phyloP scores from a whole-genome alignment of 2,797 vertebrate genomes.

The Hyperoplus immaculatus region DNA sequence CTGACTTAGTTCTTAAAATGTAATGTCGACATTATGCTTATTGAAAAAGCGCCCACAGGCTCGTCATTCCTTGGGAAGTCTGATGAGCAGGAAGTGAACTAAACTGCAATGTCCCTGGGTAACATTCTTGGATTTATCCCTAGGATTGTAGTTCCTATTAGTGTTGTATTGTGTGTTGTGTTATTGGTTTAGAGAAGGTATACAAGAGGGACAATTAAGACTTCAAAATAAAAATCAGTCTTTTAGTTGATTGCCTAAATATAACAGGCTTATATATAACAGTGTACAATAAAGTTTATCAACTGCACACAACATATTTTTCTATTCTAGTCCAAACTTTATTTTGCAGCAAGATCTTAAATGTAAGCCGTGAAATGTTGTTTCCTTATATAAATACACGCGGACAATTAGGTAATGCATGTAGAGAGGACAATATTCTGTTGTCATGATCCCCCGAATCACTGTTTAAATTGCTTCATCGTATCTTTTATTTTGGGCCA shows the following conservation, averaged over 20 bases:
- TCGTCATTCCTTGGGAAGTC: slow-evolving; percentile 27
- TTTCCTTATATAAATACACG: not conserved
- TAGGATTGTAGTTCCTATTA: slow-evolving; percentile 25
- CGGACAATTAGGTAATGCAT: not conserved
- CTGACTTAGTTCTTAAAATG: slow-evolving; percentile 34
- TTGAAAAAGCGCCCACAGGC: slow-evolving; percentile 43
- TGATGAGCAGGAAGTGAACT: slow-evolving; percentile 55
- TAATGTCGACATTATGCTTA: slow-evolving; percentile 35
- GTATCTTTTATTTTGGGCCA: not conserved
- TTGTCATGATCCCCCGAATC: not conserved
- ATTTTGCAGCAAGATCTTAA: not conserved
- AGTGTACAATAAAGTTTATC: too few species aligned
- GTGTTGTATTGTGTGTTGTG: not conserved
- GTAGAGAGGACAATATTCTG: not conserved
- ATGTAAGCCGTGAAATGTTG: not conserved
- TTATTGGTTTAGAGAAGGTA: slow-evolving; percentile 9
- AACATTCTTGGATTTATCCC: slow-evolving; percentile 36
- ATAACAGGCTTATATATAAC: too few species aligned
- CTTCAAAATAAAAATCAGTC: not conserved
- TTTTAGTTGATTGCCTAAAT: not conserved
- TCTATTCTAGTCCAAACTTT: too few species aligned
- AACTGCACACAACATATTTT: too few species aligned
- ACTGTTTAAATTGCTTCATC: slow-evolving; percentile 3
- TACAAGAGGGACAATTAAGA: not conserved
- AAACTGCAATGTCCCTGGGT: slow-evolving; percentile 28